Conservation (phyloP, 1,140 invertebrate genomes). For the Hylyphantes graminicola region DNA sequence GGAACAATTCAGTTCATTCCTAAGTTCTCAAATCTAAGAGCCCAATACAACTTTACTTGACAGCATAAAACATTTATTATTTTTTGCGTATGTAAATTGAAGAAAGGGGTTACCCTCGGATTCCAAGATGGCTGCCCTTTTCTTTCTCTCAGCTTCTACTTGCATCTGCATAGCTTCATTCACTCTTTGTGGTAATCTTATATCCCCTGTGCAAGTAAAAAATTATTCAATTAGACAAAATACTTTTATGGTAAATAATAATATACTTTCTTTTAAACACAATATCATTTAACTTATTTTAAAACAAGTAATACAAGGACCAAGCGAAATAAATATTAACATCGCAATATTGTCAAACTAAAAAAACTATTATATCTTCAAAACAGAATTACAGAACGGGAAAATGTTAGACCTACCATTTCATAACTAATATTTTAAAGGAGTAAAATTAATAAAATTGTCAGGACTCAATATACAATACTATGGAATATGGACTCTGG, state of each 20-base stretch:
- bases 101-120: conserved; percentile 82
- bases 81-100: neutral
- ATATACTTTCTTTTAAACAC: neutral
- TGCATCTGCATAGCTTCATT: conserved; percentile 99
- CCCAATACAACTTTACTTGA: neutral
- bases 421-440: no score
- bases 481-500: no score
- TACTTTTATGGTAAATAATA: no score
- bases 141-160: conserved; percentile 97
- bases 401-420: neutral
- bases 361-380: neutral
- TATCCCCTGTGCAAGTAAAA: conserved; percentile 78
- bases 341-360: neutral
- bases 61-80: neutral
- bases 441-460: no score
- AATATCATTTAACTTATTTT: neutral
- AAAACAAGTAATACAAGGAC: no score
- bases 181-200: conserved; percentile 89
- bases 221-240: neutral
- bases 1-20: no score
- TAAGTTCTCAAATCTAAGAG: no score
- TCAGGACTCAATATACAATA: no score
- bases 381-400: no score
- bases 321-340: neutral
- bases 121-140: conserved; percentile 95